These are phyloP conservation scores for Ganaspis brasiliensis DNA, from an alignment of 2,888 invertebrate genomes.

Conservation along the genomic window DNA sequence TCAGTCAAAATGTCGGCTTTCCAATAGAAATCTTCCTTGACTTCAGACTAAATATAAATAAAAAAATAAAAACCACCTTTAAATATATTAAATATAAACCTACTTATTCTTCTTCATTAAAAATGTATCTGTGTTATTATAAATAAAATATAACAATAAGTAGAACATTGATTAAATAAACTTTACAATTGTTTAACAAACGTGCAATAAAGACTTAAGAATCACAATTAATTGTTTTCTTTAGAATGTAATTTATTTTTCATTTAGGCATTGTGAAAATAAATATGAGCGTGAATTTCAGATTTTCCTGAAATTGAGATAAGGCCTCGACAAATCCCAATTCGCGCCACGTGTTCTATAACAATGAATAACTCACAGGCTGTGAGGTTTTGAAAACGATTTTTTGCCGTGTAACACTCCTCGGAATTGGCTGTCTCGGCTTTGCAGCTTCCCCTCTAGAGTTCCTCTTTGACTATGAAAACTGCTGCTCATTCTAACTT, in stretches of 20 bases:
- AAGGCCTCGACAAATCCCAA: slow-evolving; percentile 44
- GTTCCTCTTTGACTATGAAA: slow-evolving; percentile 74
- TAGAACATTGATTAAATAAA: too few species aligned
- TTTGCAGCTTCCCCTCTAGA: slow-evolving; percentile 72
- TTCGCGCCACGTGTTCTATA: slow-evolving; percentile 42
- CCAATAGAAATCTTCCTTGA: too few species aligned
- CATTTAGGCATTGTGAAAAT: slow-evolving; percentile 14
- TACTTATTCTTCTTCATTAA: too few species aligned
- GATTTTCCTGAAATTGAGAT: slow-evolving; percentile 41
- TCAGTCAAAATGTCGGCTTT: too few species aligned
- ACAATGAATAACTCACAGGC: slow-evolving; percentile 43
- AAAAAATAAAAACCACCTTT: too few species aligned
- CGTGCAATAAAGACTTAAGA: not conserved
- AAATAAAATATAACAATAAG: too few species aligned
- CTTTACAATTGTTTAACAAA: too few species aligned
- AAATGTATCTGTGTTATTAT: too few species aligned
- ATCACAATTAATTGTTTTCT: not conserved
- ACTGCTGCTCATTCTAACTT: slow-evolving; percentile 78
- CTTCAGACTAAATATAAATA: too few species aligned
- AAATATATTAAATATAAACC: too few species aligned
- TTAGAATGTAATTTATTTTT: slow-evolving; percentile 28
- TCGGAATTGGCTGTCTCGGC: slow-evolving; percentile 71
- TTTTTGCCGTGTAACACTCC: slow-evolving; percentile 77
- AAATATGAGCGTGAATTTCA: slow-evolving; percentile 33
- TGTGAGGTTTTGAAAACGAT: slow-evolving; percentile 64